Base-by-base conservation (phyloP, 2,797 vertebrate genomes). In the Syngnathus rostellatus region DNA sequence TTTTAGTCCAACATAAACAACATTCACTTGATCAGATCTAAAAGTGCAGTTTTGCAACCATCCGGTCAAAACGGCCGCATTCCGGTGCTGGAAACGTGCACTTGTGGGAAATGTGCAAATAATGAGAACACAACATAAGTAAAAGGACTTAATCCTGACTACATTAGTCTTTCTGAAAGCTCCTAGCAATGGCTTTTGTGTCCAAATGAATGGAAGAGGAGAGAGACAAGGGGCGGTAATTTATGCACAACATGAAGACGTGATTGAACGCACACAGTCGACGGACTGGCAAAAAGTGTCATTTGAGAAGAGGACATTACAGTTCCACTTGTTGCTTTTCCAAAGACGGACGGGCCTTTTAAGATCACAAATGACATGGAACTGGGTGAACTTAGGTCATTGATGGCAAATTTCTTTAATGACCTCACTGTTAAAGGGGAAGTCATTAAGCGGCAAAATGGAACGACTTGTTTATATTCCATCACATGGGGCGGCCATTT, bases 211-310 rank as follows among this genome's bases (percentile, higher is more conserved):
- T 83, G 77, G 71, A 69, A 51, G 64, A 73, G 71, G 50, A 68
- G 69, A 72, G 70, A 72, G 70, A 66, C 72, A 53, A 39, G 60
- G 73, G 77, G 43, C 39, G 67, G 72, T 82, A 83, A 85, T 85
- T 78, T 86, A 86, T 85, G 83, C 78, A 72, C 67, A 84, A 81
- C 64, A 82, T 81, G 68, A 80, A 81, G 69, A 81, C 81, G 72
- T 75, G 74, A 81, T 80, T 12, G 74, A 75, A 65, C 50, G 70
- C 74, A 75, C 10, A 31, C 31, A 31, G 31, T 31, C 59, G 70
- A 57, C 59, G 55, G 17, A 72, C 66, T 80, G 80, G 81, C 73
- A 81, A 55, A 62, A 73, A 62, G 53, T 31, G 66, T 83, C 79
- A 85, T 85, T 78, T 85, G 86, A 85, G 83, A 76, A 81, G 69